Conservation (phyloP, 35 echinoderm and acorn worm genomes). For the Chiridota heheva region DNA sequence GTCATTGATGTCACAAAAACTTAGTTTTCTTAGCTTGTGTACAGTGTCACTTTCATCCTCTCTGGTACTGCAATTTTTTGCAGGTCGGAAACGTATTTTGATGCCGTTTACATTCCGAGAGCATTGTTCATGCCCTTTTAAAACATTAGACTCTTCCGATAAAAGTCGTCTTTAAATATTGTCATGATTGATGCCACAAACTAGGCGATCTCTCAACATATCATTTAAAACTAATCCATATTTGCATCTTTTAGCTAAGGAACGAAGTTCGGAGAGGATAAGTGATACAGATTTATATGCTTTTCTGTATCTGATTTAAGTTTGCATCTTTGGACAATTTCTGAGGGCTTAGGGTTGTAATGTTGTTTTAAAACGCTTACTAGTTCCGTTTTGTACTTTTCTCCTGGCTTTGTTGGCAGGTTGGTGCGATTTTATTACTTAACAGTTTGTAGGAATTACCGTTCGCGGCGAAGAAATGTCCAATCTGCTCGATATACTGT, state of each 20-base stretch:
- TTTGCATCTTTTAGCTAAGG: constrained; percentile 26
- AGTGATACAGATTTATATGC: constrained; percentile 9
- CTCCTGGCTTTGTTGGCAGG: background rate
- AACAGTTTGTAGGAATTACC: constrained; percentile 16
- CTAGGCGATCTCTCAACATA: constrained; percentile 38
- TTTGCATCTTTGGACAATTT: constrained; percentile 25
- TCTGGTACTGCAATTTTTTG: too few species aligned
- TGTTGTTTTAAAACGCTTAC: constrained; percentile 13
- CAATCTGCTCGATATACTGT: constrained; percentile 24
- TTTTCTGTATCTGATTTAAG: constrained; percentile 16
- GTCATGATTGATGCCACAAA: constrained; percentile 14
- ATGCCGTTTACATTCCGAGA: too few species aligned
- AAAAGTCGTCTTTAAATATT: constrained; percentile 19
- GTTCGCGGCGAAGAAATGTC: constrained; percentile 5
- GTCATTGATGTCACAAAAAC: too few species aligned
- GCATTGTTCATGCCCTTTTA: too few species aligned
- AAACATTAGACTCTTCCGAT: too few species aligned
- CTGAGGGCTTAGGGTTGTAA: constrained; percentile 1
- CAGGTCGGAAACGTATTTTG: too few species aligned
- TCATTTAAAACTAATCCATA: constrained; percentile 3
- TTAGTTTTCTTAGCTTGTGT: too few species aligned
- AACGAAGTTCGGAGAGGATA: background rate
- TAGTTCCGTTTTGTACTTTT: background rate
- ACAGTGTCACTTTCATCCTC: too few species aligned
- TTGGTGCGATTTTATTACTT: background rate